Evolutionary conservation across 2,888 invertebrate genomes (phyloP).

Genomic region (Ganaspis brasiliensis): DNA sequence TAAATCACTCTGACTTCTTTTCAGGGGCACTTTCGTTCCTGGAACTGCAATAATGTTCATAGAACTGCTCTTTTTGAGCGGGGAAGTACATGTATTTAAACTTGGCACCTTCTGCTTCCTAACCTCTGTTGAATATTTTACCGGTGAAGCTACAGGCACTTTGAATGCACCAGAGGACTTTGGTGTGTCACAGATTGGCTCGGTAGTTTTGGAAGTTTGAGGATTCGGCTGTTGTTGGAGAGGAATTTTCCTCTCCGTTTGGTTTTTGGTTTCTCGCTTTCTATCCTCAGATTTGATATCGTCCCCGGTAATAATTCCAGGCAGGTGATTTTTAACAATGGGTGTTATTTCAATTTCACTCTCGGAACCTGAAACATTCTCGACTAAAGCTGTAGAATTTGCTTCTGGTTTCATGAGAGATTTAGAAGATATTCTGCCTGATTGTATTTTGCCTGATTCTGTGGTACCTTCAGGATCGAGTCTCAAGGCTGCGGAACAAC

Average conservation of each 20-base stretch:
- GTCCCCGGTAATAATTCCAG: conserved; percentile 67
- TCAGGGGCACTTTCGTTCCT: conserved; percentile 64
- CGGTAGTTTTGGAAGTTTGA: conserved; percentile 47
- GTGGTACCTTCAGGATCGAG: conserved; percentile 81
- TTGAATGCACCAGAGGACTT: conserved; percentile 62
- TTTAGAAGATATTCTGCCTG: conserved; percentile 53
- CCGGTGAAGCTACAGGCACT: conserved; percentile 54
- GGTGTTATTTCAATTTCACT: conserved; percentile 78
- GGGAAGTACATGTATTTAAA: conserved; percentile 54
- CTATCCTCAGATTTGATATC: conserved; percentile 61
- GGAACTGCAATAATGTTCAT: conserved; percentile 73
- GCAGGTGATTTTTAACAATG: conserved; percentile 72
- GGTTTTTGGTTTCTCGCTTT: conserved; percentile 40
- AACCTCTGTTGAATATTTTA: conserved; percentile 59
- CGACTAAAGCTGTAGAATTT: conserved; percentile 74
- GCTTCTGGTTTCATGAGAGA: conserved; percentile 70
- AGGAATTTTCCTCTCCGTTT: conserved; percentile 42
- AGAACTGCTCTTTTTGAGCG: conserved; percentile 76
- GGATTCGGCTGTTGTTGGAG: not conserved
- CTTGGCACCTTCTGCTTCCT: conserved; percentile 45
- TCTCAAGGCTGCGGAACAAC: conserved; percentile 78
- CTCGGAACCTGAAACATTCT: conserved; percentile 70
- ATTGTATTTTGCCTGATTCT: conserved; percentile 62
- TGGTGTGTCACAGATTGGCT: conserved; percentile 54
- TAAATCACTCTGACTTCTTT: conserved; percentile 77